Percentiles rank a stretch among this genome's conserved stretches.
These are phyloP conservation scores for Psylliodes chrysocephalus DNA, from an alignment of 2,888 invertebrate genomes.

Conservation along the genomic window DNA sequence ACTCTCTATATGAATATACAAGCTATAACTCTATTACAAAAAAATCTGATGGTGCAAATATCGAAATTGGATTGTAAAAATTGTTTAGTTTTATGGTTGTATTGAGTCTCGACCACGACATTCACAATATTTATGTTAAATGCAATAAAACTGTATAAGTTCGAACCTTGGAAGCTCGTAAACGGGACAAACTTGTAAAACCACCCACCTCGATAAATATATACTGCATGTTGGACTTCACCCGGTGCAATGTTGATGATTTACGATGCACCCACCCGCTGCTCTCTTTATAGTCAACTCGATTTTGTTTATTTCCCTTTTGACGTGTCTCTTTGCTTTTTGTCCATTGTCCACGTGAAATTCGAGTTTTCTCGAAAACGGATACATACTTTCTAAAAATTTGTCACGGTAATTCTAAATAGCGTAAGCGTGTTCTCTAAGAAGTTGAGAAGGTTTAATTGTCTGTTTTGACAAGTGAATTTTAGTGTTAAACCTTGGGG, in stretches of 20 bases:
- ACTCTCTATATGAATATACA: not conserved
- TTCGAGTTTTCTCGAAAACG: conserved; percentile 51
- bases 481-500: conserved; percentile 24
- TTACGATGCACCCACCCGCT: conserved; percentile 60
- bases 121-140: conserved; percentile 55
- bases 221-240: conserved; percentile 43
- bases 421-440: conserved; percentile 43
- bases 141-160: conserved; percentile 53
- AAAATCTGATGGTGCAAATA: conserved; percentile 23
- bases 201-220: conserved; percentile 52
- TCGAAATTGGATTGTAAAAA: conserved; percentile 35
- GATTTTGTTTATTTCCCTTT: conserved; percentile 56
- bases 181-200: conserved; percentile 54
- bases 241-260: conserved; percentile 57
- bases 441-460: conserved; percentile 30
- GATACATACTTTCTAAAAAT: conserved; percentile 39
- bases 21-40: conserved; percentile 1
- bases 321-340: conserved; percentile 41
- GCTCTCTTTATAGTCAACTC: conserved; percentile 55
- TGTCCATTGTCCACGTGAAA: conserved; percentile 46
- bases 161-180: conserved; percentile 48
- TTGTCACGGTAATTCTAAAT: conserved; percentile 29
- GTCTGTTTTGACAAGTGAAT: conserved; percentile 44
- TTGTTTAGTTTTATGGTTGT: conserved; percentile 47
- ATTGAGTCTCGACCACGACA: conserved; percentile 49